phyloP scores from a whole-genome alignment of 2,113 vertebrate genomes.

The Leptobrachium leishanense region DNA sequence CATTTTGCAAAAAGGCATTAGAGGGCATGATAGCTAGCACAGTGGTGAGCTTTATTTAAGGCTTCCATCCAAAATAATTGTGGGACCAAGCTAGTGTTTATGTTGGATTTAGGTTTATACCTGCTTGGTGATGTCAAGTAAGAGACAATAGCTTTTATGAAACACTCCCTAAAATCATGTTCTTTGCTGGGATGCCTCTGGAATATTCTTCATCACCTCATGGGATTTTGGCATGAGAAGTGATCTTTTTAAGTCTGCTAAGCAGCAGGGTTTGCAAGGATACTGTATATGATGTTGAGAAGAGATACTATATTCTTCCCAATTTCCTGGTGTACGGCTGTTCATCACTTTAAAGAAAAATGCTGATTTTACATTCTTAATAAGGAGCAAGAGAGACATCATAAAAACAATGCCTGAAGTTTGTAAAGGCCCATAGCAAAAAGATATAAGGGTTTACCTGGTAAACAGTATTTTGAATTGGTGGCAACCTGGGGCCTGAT shows the following conservation, averaged over 20 bases:
- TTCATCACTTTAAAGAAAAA: neutral
- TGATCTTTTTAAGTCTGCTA: constrained; percentile 52
- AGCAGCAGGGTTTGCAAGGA: constrained; percentile 60
- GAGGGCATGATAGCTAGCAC: constrained; percentile 68
- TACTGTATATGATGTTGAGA: neutral
- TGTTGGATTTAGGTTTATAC: constrained; percentile 56
- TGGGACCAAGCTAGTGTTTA: constrained; percentile 58
- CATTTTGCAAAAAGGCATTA: constrained; percentile 72
- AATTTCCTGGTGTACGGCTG: constrained; percentile 55
- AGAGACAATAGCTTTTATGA: constrained; percentile 53
- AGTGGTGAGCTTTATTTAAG: constrained; percentile 58
- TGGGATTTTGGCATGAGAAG: constrained; percentile 48
- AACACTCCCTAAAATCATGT: constrained; percentile 25
- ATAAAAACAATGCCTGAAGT: too few species aligned
- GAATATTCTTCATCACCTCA: constrained; percentile 52
- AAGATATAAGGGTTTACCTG: too few species aligned
- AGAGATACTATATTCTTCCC: neutral
- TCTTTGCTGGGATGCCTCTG: constrained; percentile 49
- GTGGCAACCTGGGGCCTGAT: too few species aligned
- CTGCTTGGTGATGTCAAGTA: constrained; percentile 54
- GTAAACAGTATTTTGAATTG: too few species aligned
- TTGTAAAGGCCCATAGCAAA: too few species aligned
- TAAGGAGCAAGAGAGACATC: too few species aligned
- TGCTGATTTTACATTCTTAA: too few species aligned
- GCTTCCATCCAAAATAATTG: constrained; percentile 57